Percentiles rank a stretch among this genome's conserved stretches.
Evolutionary conservation across 2,888 invertebrate genomes (phyloP).

Genomic region (Tipula vernalis): DNA sequence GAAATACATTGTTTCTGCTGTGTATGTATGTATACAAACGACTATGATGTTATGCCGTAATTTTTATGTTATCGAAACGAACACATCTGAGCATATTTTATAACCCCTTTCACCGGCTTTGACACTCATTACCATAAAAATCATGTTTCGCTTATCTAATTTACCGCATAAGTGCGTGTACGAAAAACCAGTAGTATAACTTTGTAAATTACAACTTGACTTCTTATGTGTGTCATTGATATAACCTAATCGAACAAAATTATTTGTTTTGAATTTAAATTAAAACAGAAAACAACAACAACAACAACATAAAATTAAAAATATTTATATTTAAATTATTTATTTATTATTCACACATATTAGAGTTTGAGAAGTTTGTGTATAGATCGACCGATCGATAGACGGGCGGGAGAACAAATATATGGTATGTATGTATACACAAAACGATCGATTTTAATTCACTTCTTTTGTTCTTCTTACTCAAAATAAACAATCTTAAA

Average conservation of each 20-base stretch:
- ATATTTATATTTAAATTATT: background rate
- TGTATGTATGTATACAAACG: background rate
- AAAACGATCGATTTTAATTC: background rate
- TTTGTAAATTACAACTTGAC: background rate
- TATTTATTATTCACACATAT: background rate
- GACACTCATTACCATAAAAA: background rate
- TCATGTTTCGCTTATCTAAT: background rate
- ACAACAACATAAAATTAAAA: background rate
- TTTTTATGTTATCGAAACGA: background rate
- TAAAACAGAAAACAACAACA: background rate
- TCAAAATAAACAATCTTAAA: background rate
- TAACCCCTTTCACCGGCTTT: background rate
- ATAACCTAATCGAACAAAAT: background rate
- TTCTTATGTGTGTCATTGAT: background rate
- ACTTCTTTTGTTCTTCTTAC: background rate
- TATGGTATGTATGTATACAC: background rate
- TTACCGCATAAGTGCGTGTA: background rate
- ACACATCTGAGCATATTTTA: background rate
- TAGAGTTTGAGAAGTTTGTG: background rate
- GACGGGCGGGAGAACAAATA: background rate
- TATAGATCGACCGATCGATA: background rate
- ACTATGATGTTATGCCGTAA: too few species aligned
- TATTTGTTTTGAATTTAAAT: background rate
- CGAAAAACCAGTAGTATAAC: background rate
- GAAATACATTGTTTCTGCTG: background rate